Conservation (phyloP, 2,888 invertebrate genomes). For the Cerastoderma edule region DNA sequence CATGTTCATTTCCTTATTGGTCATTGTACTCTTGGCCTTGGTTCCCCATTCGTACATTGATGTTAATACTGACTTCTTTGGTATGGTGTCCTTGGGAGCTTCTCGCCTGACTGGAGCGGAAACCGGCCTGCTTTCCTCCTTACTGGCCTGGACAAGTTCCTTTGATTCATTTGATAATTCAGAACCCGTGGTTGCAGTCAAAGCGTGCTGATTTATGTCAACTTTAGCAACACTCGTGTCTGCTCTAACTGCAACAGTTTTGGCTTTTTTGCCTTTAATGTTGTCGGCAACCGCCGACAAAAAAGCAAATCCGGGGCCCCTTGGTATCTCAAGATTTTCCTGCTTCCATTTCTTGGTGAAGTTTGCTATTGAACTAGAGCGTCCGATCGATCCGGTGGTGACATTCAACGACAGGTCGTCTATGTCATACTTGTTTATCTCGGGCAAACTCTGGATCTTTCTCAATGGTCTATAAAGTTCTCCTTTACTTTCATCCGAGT, state of each 20-base stretch:
- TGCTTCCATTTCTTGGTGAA: constrained; percentile 4
- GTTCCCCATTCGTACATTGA: constrained; percentile 34
- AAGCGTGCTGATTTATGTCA: background rate
- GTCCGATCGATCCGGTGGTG: no score
- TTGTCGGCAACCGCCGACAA: constrained; percentile 1
- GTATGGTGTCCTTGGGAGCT: background rate
- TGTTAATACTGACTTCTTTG: constrained; percentile 4
- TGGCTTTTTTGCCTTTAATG: background rate
- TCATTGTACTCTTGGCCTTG: constrained; percentile 11
- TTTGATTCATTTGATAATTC: background rate
- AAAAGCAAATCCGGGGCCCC: constrained; percentile 13
- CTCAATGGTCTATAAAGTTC: constrained; percentile 4
- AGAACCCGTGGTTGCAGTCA: background rate
- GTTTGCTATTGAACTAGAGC: background rate
- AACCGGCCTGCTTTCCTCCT: background rate
- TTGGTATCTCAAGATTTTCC: background rate
- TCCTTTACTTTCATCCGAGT: constrained; percentile 5
- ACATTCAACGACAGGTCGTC: no score
- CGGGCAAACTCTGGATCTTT: constrained; percentile 6
- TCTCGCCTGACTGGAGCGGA: background rate
- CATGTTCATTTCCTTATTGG: constrained; percentile 40
- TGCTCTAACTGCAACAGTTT: background rate
- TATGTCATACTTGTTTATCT: background rate
- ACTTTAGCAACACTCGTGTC: constrained; percentile 7
- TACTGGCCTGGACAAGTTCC: background rate